These are phyloP conservation scores for Zygaena filipendulae DNA, from an alignment of 2,888 invertebrate species.

Conservation along the genomic window DNA sequence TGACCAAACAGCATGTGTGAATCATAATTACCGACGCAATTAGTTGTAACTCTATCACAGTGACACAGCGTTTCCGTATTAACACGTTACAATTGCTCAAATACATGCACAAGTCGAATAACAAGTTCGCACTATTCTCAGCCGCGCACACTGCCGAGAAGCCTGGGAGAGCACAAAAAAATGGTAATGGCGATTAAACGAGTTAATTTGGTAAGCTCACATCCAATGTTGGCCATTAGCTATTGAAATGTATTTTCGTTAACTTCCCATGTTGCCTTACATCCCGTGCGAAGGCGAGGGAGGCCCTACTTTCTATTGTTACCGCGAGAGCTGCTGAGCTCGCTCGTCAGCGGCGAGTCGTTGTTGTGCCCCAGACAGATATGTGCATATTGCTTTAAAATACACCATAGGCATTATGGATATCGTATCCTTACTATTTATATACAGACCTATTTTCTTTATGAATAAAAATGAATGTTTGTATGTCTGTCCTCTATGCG, in stretches of 20 bases:
- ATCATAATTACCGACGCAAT: conserved; percentile 23
- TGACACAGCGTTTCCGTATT: conserved; percentile 39
- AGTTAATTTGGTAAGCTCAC: conserved; percentile 57
- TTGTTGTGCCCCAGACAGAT: conserved; percentile 26
- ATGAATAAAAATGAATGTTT: too few relatives aligned
- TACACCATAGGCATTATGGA: conserved; percentile 5
- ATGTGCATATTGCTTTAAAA: too few relatives aligned
- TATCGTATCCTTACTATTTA: too few relatives aligned
- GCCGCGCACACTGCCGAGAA: conserved; percentile 46
- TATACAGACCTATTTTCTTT: too few relatives aligned
- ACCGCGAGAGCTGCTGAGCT: conserved; percentile 24
- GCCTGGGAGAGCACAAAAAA: conserved; percentile 52
- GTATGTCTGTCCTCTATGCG: too few relatives aligned
- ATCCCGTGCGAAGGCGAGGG: conserved; percentile 41
- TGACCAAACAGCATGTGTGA: conserved; percentile 34
- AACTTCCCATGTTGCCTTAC: conserved; percentile 42
- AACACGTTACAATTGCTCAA: conserved; percentile 29
- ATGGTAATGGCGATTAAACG: conserved; percentile 44
- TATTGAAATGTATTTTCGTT: conserved; percentile 66
- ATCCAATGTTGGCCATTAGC: conserved; percentile 53
- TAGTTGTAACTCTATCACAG: conserved; percentile 23
- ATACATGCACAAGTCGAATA: too few relatives aligned
- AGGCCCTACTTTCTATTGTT: conserved; percentile 45
- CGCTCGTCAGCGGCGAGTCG: conserved; percentile 23
- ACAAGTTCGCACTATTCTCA: conserved; percentile 49